Evolutionary conservation across 2,888 invertebrate genomes (phyloP), one percentile per base, ranked within the genome.

Genomic region (Epirrhoe tristata): DNA sequence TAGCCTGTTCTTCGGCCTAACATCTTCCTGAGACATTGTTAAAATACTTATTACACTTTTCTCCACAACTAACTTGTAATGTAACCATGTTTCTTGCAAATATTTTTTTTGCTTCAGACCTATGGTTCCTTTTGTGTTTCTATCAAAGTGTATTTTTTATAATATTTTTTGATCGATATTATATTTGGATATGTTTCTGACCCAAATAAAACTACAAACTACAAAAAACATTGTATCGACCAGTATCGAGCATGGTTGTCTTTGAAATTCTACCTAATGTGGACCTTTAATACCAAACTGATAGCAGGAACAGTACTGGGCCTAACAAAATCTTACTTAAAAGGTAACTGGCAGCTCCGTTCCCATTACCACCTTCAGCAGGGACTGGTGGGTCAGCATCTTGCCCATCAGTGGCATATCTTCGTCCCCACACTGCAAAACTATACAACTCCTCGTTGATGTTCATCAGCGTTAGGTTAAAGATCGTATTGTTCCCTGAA

Each of bases 351-450:
- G 12, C 12, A 4, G 14, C 14, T 0, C 77, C 72, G 16, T 74
- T 67, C 34, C 36, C 70, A n/a, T 17, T 16, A 8, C 52, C 58
- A 10, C 74, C 78, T 1, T 58, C 67, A 17, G 79, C 52, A 0
- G 88, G 24, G 24, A 24, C 24, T 24, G 24, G 83, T 0, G 87
- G 84, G 5, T 85, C 80, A 0, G 80, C 82, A 0, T 81, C 83
- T 52, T 81, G 61, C 0, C 86, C 89, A 74, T 94, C 94, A 48
- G 86, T 85, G 0, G 77, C 84, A 72, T 89, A 95, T 56, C 91
- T 85, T 69, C 95, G 86, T 0, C 95, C 94, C 87, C 93, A 95
- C 6, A 95, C 81, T 0, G 89, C 93, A 65, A 95, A 94, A 5
- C 88, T 81, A 51, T 94, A 88, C 54, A 95, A 72, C 51, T 94